A percentile compares a stretch with the other conserved stretches of the same genome.
phyloP scores from a whole-genome alignment of 35 echinoderm and acorn worm species.

The Apostichopus californicus region DNA sequence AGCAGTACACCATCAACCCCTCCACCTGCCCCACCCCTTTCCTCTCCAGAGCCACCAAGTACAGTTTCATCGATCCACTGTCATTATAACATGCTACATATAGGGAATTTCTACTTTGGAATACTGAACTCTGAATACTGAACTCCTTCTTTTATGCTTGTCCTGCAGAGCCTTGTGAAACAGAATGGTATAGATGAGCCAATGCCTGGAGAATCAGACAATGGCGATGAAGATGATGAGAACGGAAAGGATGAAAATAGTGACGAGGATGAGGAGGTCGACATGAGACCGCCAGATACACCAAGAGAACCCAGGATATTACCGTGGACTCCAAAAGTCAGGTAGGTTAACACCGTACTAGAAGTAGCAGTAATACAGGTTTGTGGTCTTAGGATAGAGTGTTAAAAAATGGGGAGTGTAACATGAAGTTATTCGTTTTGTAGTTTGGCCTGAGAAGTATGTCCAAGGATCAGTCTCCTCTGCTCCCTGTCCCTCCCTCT shows the following conservation, averaged over 20 bases:
- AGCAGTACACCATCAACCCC: no score
- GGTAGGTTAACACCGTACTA: slow-evolving; percentile 30
- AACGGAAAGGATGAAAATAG: slow-evolving; percentile 76
- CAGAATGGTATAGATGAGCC: slow-evolving; percentile 98
- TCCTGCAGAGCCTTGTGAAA: slow-evolving; percentile 81
- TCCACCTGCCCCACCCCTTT: no score
- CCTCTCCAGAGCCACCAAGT: neutral
- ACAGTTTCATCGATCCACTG: neutral
- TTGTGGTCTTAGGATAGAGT: no score
- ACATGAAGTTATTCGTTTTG: no score
- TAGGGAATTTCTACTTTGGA: neutral
- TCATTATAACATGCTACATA: neutral
- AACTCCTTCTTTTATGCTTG: no score
- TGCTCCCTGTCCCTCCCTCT: no score
- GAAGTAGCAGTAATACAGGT: no score
- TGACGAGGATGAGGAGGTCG: slow-evolving; percentile 88
- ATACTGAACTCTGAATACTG: no score
- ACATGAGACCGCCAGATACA: slow-evolving; percentile 71
- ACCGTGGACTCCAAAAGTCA: slow-evolving; percentile 98
- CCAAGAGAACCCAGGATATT: slow-evolving; percentile 88
- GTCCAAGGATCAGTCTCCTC: no score
- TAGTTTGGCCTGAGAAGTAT: no score
- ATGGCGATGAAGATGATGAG: slow-evolving; percentile 69
- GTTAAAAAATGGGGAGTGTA: no score
- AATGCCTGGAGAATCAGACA: slow-evolving; percentile 80